Conservation (phyloP, 2,113 vertebrate genomes). For the Trogon surrucura region DNA sequence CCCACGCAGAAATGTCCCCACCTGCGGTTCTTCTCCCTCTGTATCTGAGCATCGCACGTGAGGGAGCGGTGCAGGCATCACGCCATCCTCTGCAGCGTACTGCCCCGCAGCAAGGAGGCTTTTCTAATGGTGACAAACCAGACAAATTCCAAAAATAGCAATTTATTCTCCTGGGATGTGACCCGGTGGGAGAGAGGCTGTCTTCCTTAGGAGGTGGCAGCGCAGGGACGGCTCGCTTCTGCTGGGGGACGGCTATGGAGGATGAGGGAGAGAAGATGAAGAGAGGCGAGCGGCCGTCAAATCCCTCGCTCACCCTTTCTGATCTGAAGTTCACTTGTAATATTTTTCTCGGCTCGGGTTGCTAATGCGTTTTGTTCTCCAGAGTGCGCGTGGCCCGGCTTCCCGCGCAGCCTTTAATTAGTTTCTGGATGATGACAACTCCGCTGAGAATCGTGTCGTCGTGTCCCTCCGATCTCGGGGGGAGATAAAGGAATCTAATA, state of each 20-base stretch:
- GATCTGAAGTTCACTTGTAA: conserved; percentile 76
- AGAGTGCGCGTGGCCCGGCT: conserved; percentile 69
- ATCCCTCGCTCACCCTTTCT: conserved; percentile 71
- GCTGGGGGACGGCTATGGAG: neutral
- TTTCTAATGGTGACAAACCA: neutral
- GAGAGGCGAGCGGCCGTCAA: conserved; percentile 59
- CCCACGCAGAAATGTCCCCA: neutral
- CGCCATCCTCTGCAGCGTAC: neutral
- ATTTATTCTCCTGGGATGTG: neutral
- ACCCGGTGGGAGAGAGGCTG: neutral
- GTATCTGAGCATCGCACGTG: no score
- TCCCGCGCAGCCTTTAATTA: conserved; percentile 81
- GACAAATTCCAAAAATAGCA: neutral
- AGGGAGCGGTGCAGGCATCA: neutral
- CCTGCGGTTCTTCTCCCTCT: neutral
- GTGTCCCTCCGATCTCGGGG: conserved; percentile 71
- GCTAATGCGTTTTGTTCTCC: conserved; percentile 79
- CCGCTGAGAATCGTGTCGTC: conserved; percentile 71
- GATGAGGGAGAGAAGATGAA: neutral
- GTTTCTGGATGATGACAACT: conserved; percentile 81
- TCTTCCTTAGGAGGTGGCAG: neutral
- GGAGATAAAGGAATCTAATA: conserved; percentile 82
- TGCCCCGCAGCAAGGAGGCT: neutral
- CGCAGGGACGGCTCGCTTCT: neutral
- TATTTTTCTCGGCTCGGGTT: conserved; percentile 66